Conservation (phyloP, 2,113 vertebrate genomes). For the Fulica atra region DNA sequence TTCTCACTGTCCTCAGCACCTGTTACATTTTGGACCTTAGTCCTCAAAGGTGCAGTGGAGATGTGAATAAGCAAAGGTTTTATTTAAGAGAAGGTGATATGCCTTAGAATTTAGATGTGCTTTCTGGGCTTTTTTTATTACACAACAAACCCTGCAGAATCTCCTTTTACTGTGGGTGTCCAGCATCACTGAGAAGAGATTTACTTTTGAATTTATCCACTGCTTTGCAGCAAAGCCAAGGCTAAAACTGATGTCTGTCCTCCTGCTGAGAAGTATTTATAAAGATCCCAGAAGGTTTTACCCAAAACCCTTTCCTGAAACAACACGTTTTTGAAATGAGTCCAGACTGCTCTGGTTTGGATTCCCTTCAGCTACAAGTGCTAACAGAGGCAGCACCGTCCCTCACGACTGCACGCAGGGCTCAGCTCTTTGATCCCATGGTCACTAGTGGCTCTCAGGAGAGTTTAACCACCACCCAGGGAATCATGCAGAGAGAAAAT, state of each 20-base stretch:
- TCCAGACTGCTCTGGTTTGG: background rate
- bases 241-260: background rate
- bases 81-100: background rate
- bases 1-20: background rate
- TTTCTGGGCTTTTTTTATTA: background rate
- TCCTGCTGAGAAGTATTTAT: background rate
- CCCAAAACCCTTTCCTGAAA: background rate
- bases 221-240: background rate
- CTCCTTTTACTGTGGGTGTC: background rate
- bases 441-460: background rate
- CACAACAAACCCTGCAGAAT: background rate
- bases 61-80: background rate
- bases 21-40: background rate
- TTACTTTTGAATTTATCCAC: background rate
- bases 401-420: fast-evolving
- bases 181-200: background rate
- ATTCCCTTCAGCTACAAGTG: fast-evolving
- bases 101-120: background rate
- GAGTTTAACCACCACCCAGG: background rate
- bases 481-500: background rate
- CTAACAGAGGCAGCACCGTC: background rate
- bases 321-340: background rate
- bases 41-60: background rate
- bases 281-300: background rate
- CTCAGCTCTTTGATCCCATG: background rate